These are phyloP conservation scores for Ailurus styani DNA, from an alignment of 2,113 vertebrate genomes.

Conservation along the genomic window DNA sequence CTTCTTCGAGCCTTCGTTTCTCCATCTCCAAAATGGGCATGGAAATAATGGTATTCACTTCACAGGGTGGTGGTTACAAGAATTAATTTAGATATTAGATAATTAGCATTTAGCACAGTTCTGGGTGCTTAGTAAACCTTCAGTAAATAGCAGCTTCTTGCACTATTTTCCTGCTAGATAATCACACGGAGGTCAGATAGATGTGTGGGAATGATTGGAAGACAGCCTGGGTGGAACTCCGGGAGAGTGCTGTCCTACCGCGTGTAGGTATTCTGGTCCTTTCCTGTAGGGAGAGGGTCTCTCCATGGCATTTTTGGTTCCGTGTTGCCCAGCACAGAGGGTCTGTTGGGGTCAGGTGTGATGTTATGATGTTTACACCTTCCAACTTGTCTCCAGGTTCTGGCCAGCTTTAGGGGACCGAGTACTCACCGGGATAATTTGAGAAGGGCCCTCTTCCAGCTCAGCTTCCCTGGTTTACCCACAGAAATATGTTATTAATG, in stretches of 20 bases:
- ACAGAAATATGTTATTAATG: neutral
- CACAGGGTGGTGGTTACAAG: neutral
- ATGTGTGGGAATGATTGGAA: neutral
- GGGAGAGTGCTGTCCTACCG: neutral
- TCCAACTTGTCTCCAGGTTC: neutral
- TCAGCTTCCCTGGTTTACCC: neutral
- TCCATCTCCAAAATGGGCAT: neutral
- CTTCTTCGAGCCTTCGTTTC: neutral
- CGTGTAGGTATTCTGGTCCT: neutral
- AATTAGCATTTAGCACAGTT: neutral
- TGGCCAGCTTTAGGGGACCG: neutral
- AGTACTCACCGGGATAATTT: neutral
- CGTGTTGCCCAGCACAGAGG: neutral
- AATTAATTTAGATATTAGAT: neutral
- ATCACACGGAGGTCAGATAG: neutral
- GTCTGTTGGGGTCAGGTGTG: neutral
- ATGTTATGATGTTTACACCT: rapidly evolving
- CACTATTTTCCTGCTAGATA: neutral
- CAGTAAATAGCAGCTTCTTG: neutral
- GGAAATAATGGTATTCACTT: neutral
- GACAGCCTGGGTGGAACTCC: neutral
- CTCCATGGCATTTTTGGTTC: neutral
- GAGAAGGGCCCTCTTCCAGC: neutral
- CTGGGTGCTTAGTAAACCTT: neutral
- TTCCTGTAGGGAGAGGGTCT: neutral